A percentile compares a stretch with the other conserved stretches of the same genome.
Conservation (phyloP, 2,888 invertebrate species). For the Fragum whitleyi region DNA sequence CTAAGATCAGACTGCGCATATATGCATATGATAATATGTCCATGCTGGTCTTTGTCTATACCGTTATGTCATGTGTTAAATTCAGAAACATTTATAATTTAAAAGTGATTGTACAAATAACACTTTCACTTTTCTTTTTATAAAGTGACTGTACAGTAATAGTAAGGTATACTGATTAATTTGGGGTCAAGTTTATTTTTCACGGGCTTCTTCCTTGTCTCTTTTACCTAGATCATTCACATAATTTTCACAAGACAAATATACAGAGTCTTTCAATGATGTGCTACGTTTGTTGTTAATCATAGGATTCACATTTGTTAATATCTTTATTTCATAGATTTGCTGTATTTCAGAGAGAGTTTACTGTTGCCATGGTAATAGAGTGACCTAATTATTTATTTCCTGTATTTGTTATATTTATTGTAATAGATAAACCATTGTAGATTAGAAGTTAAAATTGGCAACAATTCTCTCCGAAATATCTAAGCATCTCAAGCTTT, state of each 20-base stretch:
- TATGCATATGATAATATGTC: no score
- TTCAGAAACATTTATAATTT: no score
- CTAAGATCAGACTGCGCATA: no score
- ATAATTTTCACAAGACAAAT: conserved; percentile 59
- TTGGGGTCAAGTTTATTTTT: no score
- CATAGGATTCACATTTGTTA: conserved; percentile 62
- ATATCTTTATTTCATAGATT: conserved; percentile 37
- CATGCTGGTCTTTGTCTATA: no score
- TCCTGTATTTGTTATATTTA: conserved; percentile 27
- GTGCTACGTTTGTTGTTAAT: conserved; percentile 65
- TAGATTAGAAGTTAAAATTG: conserved; percentile 7
- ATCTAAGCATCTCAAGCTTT: conserved; percentile 13
- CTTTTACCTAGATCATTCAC: no score
- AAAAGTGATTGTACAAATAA: no score
- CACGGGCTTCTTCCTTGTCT: no score
- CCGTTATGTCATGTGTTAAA: no score
- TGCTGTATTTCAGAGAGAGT: conserved; percentile 2
- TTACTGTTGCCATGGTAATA: conserved; percentile 16
- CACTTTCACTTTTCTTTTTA: no score
- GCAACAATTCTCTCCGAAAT: conserved; percentile 13
- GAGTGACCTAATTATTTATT: conserved; percentile 28
- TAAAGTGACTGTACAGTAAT: no score
- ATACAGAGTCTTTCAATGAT: conserved; percentile 67
- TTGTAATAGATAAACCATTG: conserved; percentile 12
- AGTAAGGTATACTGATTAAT: no score